Conservation (phyloP, 2,797 vertebrate species). For the Harpagifer antarcticus region DNA sequence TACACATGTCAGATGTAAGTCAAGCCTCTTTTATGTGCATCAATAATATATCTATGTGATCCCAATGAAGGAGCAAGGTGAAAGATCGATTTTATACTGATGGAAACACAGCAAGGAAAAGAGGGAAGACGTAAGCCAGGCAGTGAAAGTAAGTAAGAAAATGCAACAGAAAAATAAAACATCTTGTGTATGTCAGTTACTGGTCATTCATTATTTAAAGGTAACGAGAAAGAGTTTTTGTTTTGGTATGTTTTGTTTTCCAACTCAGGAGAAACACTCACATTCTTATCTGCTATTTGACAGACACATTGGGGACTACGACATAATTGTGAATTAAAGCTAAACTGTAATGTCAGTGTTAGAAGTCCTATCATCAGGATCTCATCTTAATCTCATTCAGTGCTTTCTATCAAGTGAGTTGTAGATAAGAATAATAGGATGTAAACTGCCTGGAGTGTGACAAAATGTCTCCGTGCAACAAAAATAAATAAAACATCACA, state of each 20-base stretch:
- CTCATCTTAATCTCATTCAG: slow-evolving; percentile 71
- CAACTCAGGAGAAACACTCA: slow-evolving; percentile 32
- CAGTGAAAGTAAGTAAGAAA: slow-evolving; percentile 11
- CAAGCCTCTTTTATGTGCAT: slow-evolving; percentile 1
- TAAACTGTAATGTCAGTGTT: slow-evolving; percentile 58
- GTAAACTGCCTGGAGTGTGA: slow-evolving; percentile 56
- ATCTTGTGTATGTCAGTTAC: not conserved
- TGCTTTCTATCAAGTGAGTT: slow-evolving; percentile 69
- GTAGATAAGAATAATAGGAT: slow-evolving; percentile 78
- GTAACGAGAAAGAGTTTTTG: slow-evolving; percentile 36
- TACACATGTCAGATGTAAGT: slow-evolving; percentile 45
- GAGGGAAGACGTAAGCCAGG: slow-evolving; percentile 23
- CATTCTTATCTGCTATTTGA: slow-evolving; percentile 59
- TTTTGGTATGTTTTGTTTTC: slow-evolving; percentile 34
- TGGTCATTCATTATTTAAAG: slow-evolving; percentile 41
- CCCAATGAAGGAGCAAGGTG: slow-evolving; percentile 7
- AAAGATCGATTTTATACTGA: slow-evolving; percentile 38
- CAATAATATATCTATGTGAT: not conserved
- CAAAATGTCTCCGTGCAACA: slow-evolving; percentile 56
- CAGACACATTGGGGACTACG: slow-evolving; percentile 41
- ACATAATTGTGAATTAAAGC: slow-evolving; percentile 42
- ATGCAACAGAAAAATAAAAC: slow-evolving; percentile 4
- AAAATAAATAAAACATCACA: slow-evolving; percentile 50
- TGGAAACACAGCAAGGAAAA: slow-evolving; percentile 39
- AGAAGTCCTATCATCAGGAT: slow-evolving; percentile 54